Evolutionary conservation across 2,888 invertebrate species (phyloP).

Genomic region (Geophilus truncorum): DNA sequence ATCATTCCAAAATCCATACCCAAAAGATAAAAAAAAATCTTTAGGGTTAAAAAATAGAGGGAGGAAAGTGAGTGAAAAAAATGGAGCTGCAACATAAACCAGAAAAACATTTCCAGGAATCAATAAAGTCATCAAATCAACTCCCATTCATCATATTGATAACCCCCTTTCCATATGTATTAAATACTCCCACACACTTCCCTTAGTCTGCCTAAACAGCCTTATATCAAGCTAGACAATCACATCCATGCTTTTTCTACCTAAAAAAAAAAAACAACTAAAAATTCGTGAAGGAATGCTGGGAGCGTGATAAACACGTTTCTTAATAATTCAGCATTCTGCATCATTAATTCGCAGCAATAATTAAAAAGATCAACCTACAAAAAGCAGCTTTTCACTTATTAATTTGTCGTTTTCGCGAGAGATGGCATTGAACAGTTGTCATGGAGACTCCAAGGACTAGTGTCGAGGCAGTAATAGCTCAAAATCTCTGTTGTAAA

Average conservation of each 20-base stretch:
- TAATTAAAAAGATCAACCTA: background rate
- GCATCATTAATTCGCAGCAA: background rate
- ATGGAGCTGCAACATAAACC: background rate
- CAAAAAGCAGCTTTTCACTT: background rate
- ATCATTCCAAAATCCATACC: background rate
- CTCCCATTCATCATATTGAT: background rate
- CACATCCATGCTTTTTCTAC: background rate
- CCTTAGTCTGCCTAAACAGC: background rate
- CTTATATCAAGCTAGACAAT: background rate
- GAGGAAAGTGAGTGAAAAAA: background rate
- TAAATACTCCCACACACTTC: background rate
- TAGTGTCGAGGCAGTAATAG: background rate
- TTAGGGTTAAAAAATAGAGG: background rate
- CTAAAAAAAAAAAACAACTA: background rate
- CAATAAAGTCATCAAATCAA: conserved; percentile 25
- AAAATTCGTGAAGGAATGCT: background rate
- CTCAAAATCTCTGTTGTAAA: background rate
- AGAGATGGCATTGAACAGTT: background rate
- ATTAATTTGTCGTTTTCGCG: background rate
- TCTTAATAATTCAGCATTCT: background rate
- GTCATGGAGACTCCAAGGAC: conserved; percentile 2
- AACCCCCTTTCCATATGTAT: background rate
- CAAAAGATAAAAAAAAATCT: background rate
- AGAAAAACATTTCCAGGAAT: background rate
- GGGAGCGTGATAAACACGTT: background rate